These are phyloP conservation scores for Tapirus indicus DNA, from an alignment of 2,797 vertebrate species.

Conservation along the genomic window DNA sequence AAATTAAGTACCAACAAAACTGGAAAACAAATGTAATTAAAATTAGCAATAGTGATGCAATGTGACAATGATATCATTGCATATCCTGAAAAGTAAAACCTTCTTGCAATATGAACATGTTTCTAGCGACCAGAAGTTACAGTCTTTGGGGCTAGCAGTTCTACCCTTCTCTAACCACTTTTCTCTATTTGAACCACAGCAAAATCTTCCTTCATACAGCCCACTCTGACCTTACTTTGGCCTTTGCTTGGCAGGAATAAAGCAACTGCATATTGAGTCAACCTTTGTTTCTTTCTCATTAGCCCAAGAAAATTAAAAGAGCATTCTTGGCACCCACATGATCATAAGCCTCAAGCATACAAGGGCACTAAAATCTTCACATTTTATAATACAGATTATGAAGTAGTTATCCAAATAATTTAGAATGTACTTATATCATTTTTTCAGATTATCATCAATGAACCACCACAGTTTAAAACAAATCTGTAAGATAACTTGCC, in stretches of 20 bases:
- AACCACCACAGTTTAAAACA: not conserved
- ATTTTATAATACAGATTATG: not conserved
- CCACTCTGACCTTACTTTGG: not conserved
- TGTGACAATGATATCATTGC: not conserved
- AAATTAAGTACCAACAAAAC: not conserved
- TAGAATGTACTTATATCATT: not conserved
- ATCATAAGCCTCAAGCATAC: not conserved
- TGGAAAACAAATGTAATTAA: not conserved
- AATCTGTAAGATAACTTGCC: not conserved
- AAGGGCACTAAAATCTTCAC: not conserved
- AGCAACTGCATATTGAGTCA: not conserved
- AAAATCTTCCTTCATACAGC: not conserved
- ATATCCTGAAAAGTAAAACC: not conserved
- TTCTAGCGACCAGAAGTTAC: not conserved
- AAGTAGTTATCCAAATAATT: not conserved
- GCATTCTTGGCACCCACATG: not conserved
- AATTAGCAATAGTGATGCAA: not conserved
- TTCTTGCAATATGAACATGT: not conserved
- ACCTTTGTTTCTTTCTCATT: not conserved
- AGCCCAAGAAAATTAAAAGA: constrained; percentile 5
- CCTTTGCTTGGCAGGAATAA: not conserved
- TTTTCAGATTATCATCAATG: not conserved
- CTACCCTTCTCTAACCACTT: not conserved
- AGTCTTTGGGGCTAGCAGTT: no score
- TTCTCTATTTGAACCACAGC: not conserved